Base-by-base conservation (phyloP, 2,797 vertebrate species). In the Cygnus olor region DNA sequence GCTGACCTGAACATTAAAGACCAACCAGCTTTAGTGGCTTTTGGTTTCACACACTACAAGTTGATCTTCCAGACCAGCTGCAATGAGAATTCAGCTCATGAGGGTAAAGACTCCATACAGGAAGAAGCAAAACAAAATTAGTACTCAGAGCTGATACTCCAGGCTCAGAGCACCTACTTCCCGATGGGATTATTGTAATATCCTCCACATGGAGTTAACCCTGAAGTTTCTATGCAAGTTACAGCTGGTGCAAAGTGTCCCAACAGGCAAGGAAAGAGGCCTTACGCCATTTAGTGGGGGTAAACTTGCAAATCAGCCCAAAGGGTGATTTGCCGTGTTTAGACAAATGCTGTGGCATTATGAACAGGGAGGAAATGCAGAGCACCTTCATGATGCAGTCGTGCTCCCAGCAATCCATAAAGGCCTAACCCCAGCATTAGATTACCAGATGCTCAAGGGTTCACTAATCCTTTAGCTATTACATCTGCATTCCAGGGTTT, bases 391-490 rank as follows among this genome's bases (percentile, higher is more conserved):
- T 65, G 70, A 72, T 74, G 65, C 80, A 21, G 15, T 81, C 88
- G 17, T 89, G 45, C 42, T 89, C 49, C 66, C 56, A 83, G 49
- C n/a, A 83, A 80, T 88, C 70, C 57, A 42, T 45, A 80, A 76
- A 93, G 38, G 19, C 60, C 54, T 91, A 84, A 60, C 16, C 10
- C 34, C 56, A 82, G 34, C 51, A 85, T 82, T 91, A 91, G 42
- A 87, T 74, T 93, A 77, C 89, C 89, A 91, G 89, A 92, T 93
- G 82, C 60, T 94, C 78, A 49, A 68, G 32, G 14, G 9, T 80
- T 74, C 64, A 45, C 30, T 94, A 94, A 94, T 85, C 82, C 58
- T 10, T 65, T 63, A 60, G 69, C 66, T 91, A 83, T 96, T 94
- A 63, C 57, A 85, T 61, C 20, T 94, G 24, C 80, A 77, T 95